Base-by-base conservation (phyloP, 2,888 invertebrate genomes). In the Xylocampa areola region DNA sequence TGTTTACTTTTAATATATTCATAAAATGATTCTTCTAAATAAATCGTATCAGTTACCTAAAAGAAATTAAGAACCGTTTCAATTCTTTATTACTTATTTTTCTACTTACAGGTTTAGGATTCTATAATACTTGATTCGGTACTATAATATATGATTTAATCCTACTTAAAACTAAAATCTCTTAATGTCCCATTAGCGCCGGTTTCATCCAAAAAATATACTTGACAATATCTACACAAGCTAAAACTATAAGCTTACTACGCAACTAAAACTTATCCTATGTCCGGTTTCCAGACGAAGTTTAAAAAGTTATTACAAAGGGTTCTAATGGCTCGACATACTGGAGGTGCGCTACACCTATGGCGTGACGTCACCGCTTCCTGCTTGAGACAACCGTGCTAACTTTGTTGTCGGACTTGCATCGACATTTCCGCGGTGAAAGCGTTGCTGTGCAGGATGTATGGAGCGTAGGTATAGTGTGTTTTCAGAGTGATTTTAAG, bases 351-450 rank as follows among this genome's bases (percentile, higher is more conserved):
- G 45, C 27, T 49, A 33, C 60, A 29, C 50, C 14, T 30, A 48
- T 25, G 16, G 17, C 16, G 16, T 41, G 64, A 55, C 73, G 73
- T 73, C 69, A 53, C 41, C 45, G 50, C 50, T 68, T 76, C 76
- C 73, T 61, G 76, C 33, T 49, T 44, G 47, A 29, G 58, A 73
- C 58, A 68, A 47, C 75, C 35, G 33, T 36, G 41, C 29, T 68
- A 76, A 73, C 73, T 76, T 73, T 62, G 68, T 75, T 64, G 73
- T 68, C 40, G 52, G 53, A 72, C 53, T 58, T 59, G 52, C 41
- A 62, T 61, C 61, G 69, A 68, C 69, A 37, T 72, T 72, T 73
- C 64, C 72, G 52, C n/a, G 37, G 52, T 52, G 17, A 68, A 36
- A 37, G 55, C 55, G 11, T n/a, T 19, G n/a, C 25, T 33, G 16